Conservation (phyloP, 2,113 vertebrate species). For the Thalassarche chlororhynchos region DNA sequence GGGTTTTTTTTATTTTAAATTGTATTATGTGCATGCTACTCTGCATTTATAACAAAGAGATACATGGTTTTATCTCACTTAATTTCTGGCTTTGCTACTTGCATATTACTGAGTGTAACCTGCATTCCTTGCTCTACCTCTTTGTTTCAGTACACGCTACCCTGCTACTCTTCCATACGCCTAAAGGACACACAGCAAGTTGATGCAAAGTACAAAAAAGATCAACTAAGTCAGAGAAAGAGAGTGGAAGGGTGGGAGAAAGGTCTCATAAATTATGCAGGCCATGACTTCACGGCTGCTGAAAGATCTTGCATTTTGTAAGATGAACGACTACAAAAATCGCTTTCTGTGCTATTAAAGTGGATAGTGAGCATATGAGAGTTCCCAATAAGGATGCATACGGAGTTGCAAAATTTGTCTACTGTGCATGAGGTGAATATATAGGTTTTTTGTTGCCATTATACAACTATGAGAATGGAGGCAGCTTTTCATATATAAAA, state of each 20-base stretch:
- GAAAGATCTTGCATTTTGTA: slow-evolving; percentile 13
- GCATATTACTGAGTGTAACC: background rate
- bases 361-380: background rate
- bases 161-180: background rate
- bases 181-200: background rate
- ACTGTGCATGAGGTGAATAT: accelerated
- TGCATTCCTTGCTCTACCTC: background rate
- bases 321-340: slow-evolving; percentile 16
- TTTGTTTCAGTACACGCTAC: background rate
- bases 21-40: background rate
- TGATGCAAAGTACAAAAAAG: background rate
- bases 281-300: slow-evolving; percentile 34
- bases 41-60: background rate
- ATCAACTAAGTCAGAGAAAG: background rate
- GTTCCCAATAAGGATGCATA: background rate
- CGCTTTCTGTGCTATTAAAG: slow-evolving; percentile 9
- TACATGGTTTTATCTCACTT: background rate
- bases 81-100: slow-evolving; percentile 8
- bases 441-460: background rate
- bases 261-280: background rate
- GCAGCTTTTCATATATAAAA: background rate
- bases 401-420: background rate
- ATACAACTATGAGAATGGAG: background rate
- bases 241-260: background rate
- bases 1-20: background rate